Percentiles rank a stretch among this genome's conserved stretches.
These are phyloP conservation scores for Oryzaephilus surinamensis DNA, from an alignment of 1,140 invertebrate genomes.

Conservation along the genomic window DNA sequence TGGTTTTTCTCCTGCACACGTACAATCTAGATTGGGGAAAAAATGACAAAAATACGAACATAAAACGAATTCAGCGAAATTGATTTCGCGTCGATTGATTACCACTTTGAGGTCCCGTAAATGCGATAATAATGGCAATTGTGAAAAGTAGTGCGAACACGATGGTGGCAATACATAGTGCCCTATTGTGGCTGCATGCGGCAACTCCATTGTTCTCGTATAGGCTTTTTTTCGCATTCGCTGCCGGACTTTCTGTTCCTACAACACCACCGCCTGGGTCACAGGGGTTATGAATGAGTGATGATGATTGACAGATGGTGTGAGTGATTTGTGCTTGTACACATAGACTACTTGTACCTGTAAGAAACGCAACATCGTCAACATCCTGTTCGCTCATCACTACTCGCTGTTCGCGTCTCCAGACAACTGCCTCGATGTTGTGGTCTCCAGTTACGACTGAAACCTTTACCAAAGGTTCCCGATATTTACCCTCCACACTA, in stretches of 20 bases:
- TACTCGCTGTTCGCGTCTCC: conserved; percentile 31
- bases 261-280: conserved; percentile 37
- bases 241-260: conserved; percentile 53
- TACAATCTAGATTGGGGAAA: conserved; percentile 48
- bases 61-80: too few relatives aligned
- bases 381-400: conserved; percentile 79
- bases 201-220: conserved; percentile 67
- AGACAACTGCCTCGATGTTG: conserved; percentile 37
- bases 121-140: conserved; percentile 78
- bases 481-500: conserved; percentile 29
- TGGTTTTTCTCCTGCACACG: conserved; percentile 56
- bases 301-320: conserved; percentile 29
- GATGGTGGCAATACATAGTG: conserved; percentile 64
- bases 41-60: background rate
- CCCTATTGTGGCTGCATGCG: conserved; percentile 76
- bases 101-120: conserved; percentile 71
- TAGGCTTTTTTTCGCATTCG: conserved; percentile 57
- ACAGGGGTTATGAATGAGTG: conserved; percentile 31
- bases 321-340: conserved; percentile 29
- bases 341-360: conserved; percentile 52
- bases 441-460: conserved; percentile 33
- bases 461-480: conserved; percentile 35
- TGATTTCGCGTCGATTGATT: too few relatives aligned
- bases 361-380: conserved; percentile 85
- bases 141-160: conserved; percentile 70